phyloP scores from a whole-genome alignment of 2,113 vertebrate species.

The Formicarius rufipectus region DNA sequence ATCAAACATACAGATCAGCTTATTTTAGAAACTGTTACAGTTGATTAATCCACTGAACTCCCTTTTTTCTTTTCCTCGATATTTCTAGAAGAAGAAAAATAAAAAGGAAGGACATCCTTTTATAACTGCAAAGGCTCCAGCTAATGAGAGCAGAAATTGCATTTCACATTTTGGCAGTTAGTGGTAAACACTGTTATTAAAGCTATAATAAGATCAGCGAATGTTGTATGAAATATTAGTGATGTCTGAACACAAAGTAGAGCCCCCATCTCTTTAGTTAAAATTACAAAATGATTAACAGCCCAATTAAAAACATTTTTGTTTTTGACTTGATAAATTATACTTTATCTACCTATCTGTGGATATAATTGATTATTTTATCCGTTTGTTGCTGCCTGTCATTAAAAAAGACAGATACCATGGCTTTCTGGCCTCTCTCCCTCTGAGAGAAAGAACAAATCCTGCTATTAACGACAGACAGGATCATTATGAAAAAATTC shows the following conservation, averaged over 20 bases:
- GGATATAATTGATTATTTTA: constrained; percentile 67
- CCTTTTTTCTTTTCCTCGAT: not conserved
- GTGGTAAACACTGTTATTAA: constrained; percentile 48
- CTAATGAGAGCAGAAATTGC: not conserved
- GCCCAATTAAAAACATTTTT: constrained; percentile 67
- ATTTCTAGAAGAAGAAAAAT: not conserved
- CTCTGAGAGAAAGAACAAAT: constrained; percentile 64
- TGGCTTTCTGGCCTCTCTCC: constrained; percentile 57
- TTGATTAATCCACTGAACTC: not conserved
- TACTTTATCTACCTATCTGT: constrained; percentile 56
- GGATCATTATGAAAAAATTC: constrained; percentile 68
- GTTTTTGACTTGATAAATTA: constrained; percentile 60
- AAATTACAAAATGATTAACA: constrained; percentile 69
- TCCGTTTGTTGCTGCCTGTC: constrained; percentile 60
- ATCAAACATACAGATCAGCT: not conserved
- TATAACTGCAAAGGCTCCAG: constrained; percentile 14
- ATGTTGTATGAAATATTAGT: constrained; percentile 50
- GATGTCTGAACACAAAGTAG: constrained; percentile 32
- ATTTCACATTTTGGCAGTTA: constrained; percentile 47
- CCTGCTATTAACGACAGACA: constrained; percentile 69
- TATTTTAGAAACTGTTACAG: not conserved
- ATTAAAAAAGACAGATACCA: constrained; percentile 50
- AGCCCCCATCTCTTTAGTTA: constrained; percentile 34
- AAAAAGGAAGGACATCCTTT: not conserved
- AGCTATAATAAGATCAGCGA: constrained; percentile 52